A percentile compares a stretch with the other conserved stretches of the same genome.
These are phyloP conservation scores for Oasisia sp. DNA, from an alignment of 2,888 invertebrate genomes.

Conservation along the genomic window DNA sequence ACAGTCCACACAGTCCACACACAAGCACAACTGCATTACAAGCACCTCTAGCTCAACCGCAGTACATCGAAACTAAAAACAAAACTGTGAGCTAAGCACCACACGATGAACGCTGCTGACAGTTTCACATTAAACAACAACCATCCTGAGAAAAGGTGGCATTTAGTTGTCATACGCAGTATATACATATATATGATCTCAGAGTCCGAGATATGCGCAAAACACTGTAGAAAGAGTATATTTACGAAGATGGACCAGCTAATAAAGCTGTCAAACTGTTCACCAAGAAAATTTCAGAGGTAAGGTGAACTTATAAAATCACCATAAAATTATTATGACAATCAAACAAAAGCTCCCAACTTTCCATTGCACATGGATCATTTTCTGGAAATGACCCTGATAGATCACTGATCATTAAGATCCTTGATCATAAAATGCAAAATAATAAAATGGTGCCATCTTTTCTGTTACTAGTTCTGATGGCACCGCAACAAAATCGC, in stretches of 20 bases:
- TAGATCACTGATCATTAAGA: background rate
- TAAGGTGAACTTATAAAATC: background rate
- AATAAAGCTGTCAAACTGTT: background rate
- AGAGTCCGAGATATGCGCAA: background rate
- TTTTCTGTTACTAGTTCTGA: background rate
- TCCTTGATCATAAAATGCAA: slow-evolving; percentile 1
- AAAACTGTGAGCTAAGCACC: slow-evolving; percentile 1
- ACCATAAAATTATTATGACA: background rate
- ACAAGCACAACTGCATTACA: too few species aligned
- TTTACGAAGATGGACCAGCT: background rate
- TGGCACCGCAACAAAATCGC: background rate
- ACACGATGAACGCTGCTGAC: background rate
- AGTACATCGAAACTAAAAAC: background rate
- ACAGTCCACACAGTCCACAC: background rate
- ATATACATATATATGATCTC: background rate
- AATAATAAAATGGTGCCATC: background rate
- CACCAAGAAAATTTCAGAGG: background rate
- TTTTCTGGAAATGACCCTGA: background rate
- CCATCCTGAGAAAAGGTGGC: background rate
- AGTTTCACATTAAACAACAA: background rate
- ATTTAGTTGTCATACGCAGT: background rate
- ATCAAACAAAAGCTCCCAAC: background rate
- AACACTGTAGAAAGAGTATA: background rate
- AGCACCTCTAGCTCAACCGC: background rate
- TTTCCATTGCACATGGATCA: background rate